These are phyloP conservation scores for Heliconius melpomene DNA, from an alignment of 1,140 invertebrate genomes.

Conservation along the genomic window DNA sequence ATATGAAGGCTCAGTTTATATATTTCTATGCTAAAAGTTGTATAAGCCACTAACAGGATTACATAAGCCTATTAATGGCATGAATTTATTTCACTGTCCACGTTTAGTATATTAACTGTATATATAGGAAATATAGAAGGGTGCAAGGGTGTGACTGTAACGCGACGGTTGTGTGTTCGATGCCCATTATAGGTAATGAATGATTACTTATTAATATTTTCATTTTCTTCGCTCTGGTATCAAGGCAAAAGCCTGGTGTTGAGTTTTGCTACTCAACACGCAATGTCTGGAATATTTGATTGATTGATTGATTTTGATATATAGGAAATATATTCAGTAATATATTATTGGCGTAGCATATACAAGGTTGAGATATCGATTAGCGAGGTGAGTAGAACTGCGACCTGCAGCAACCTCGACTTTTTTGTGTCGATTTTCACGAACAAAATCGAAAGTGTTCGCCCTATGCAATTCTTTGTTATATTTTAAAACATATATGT, in stretches of 20 bases:
- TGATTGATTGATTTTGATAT: background rate
- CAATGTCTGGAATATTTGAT: no score
- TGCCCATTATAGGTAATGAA: no score
- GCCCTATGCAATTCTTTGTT: background rate
- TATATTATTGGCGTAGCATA: constrained; percentile 9
- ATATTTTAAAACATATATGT: background rate
- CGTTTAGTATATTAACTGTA: background rate
- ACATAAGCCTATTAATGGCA: constrained; percentile 16
- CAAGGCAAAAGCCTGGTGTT: no score
- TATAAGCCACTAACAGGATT: constrained; percentile 29
- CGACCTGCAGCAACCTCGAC: constrained; percentile 14
- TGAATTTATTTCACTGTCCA: background rate
- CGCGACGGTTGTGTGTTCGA: no score
- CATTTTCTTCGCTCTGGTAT: no score
- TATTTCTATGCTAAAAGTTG: background rate
- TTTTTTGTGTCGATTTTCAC: constrained; percentile 10
- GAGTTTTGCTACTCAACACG: no score
- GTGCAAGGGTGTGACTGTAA: no score
- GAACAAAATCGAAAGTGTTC: constrained; percentile 7
- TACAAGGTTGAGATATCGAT: constrained; percentile 20
- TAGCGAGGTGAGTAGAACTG: constrained; percentile 7
- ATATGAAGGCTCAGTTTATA: constrained; percentile 22
- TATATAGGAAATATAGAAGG: background rate
- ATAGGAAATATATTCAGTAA: background rate
- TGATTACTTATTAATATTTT: no score